Percentiles rank a stretch among this genome's conserved stretches.
These are phyloP conservation scores for Ailuropoda melanoleuca DNA, from an alignment of 2,113 vertebrate species.

Conservation along the genomic window DNA sequence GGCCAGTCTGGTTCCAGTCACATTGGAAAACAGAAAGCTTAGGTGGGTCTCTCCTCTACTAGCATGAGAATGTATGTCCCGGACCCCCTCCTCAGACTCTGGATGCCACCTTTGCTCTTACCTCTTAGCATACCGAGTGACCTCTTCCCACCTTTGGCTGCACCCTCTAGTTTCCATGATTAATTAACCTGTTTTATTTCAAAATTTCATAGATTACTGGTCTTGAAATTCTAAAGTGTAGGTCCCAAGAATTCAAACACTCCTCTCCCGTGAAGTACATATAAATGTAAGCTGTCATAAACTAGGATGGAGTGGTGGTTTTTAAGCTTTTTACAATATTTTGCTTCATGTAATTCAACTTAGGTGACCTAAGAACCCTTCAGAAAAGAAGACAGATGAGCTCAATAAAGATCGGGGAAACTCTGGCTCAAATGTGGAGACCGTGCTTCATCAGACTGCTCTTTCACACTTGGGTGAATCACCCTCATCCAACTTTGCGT, in stretches of 20 bases:
- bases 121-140: background rate
- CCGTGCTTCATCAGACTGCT: background rate
- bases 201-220: background rate
- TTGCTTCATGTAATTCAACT: background rate
- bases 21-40: background rate
- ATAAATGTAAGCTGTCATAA: background rate
- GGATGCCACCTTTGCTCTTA: background rate
- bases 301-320: background rate
- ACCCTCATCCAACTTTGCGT: constrained; percentile 44
- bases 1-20: background rate
- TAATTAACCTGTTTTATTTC: constrained; percentile 36
- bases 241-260: background rate
- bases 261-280: background rate
- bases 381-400: constrained; percentile 5
- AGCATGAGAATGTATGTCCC: background rate
- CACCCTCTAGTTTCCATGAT: background rate
- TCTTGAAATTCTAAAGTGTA: background rate
- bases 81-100: background rate
- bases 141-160: background rate
- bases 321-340: constrained; percentile 14
- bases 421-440: constrained; percentile 11
- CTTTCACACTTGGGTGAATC: constrained; percentile 45
- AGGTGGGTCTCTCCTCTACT: background rate
- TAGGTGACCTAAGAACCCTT: constrained; percentile 5
- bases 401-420: constrained; percentile 46